phyloP scores from a whole-genome alignment of 2,113 vertebrate species.

The Hiodon alosoides region DNA sequence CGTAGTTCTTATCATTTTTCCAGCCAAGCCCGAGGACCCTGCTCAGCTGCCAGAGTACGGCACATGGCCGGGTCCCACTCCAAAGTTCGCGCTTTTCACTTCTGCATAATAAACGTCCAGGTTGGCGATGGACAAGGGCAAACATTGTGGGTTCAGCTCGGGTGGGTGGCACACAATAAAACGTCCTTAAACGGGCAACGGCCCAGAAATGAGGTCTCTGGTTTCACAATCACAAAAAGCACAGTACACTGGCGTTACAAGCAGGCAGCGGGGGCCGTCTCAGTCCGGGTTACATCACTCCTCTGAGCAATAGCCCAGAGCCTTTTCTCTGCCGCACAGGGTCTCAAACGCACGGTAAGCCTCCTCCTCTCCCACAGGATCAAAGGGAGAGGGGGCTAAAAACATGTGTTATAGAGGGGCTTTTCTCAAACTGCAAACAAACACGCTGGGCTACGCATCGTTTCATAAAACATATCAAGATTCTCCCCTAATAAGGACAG shows the following conservation, averaged over 20 bases:
- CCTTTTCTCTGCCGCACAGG: neutral
- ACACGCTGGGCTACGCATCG: too few species aligned
- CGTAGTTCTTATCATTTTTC: neutral
- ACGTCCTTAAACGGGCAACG: neutral
- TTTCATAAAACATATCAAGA: too few species aligned
- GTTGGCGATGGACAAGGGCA: neutral
- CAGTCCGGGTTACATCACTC: too few species aligned
- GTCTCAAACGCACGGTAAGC: constrained; percentile 5
- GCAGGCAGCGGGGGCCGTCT: too few species aligned
- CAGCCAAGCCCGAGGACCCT: constrained; percentile 5
- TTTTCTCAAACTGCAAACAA: neutral
- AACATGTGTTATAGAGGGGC: too few species aligned
- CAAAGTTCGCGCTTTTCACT: neutral
- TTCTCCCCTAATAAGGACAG: too few species aligned
- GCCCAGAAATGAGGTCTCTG: neutral
- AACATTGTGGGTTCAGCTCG: neutral
- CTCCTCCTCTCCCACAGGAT: constrained; percentile 9
- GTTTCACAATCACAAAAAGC: too few species aligned
- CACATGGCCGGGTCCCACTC: neutral
- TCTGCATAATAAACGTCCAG: neutral
- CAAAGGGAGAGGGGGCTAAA: constrained; percentile 24
- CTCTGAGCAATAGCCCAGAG: neutral
- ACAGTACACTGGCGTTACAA: too few species aligned
- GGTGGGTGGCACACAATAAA: neutral
- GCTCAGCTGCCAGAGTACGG: neutral